Evolutionary conservation across 1,140 invertebrate genomes (phyloP), one percentile per base, ranked within the genome.

Genomic region (Caenorhabditis brenneri): DNA sequence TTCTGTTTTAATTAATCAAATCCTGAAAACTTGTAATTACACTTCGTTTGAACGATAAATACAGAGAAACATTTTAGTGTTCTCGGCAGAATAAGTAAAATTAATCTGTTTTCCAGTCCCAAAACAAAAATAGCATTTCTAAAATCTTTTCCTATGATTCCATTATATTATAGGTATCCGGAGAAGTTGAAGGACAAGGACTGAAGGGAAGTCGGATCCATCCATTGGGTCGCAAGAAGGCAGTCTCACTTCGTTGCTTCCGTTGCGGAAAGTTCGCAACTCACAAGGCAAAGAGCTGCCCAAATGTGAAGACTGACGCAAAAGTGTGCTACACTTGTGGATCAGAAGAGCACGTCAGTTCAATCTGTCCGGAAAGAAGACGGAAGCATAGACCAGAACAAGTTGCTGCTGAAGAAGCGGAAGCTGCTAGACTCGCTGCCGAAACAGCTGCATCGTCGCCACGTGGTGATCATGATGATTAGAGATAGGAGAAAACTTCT

Each of bases 201-300:
- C 24, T 84, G 19, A 39, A 58, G 12, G 83, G 83, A 31, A 84
- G 83, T 46, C n/a, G 46, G 19, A 79, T 84, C 55, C 83, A 78
- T 69, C 83, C 83, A 24, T 15, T 84, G n/a, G 83, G 83, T 16
- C 60, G 78, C 31, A 84, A 84, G 78, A 84, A 80, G 53, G 55
- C 49, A 19, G 27, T 74, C 4, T 46, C 39, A 22, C 29, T 49
- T 22, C 65, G 82, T 27, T 83, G 83, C n/a, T 84, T 60, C 53
- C 51, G 78, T 29, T 84, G 83, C 39, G 83, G 83, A 29, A 55
- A 46, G 29, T 84, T 53, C 36, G 83, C 69, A 24, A 69, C 80
- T 65, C 83, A 84, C 55, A 58, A 55, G 55, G 83, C 83, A 16
- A 51, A 48, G n/a, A 60, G 53, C 22, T 84, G 83, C 12, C 65